Conservation (phyloP, 2,113 vertebrate genomes). For the Corythornis madagascariensis region DNA sequence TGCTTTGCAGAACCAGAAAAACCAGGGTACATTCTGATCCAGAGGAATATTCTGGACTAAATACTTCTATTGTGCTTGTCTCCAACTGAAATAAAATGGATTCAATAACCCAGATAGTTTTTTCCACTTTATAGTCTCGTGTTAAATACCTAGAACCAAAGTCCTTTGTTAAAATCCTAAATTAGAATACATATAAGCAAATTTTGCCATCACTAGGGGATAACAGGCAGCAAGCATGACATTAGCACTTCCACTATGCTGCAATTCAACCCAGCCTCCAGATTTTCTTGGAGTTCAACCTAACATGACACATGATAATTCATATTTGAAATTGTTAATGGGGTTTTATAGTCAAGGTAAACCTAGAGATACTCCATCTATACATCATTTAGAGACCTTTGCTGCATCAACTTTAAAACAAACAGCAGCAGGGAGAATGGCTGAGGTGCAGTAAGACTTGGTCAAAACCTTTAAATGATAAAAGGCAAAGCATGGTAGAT, state of each 20-base stretch:
- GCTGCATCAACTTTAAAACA: not conserved
- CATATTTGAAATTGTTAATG: not conserved
- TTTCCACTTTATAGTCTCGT: not conserved
- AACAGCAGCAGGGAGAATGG: not conserved
- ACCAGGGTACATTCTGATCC: not conserved
- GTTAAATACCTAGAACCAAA: not conserved
- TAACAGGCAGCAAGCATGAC: not conserved
- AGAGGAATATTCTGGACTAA: not conserved
- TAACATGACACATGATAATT: rapidly evolving
- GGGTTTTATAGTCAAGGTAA: not conserved
- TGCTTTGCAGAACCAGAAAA: not conserved
- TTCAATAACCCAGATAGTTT: not conserved
- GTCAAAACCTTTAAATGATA: not conserved
- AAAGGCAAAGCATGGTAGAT: not conserved
- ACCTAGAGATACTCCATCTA: not conserved
- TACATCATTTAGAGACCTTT: not conserved
- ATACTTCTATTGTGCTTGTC: not conserved
- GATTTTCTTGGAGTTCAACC: not conserved
- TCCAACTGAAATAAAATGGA: not conserved
- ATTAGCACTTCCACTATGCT: not conserved
- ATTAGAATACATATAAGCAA: not conserved
- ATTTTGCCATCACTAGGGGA: not conserved
- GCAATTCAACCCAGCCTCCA: not conserved
- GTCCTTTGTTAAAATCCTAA: not conserved
- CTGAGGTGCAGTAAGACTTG: not conserved